Evolutionary conservation across 2,888 invertebrate species (phyloP).

Genomic region (Lepidocyrtoides sp.): DNA sequence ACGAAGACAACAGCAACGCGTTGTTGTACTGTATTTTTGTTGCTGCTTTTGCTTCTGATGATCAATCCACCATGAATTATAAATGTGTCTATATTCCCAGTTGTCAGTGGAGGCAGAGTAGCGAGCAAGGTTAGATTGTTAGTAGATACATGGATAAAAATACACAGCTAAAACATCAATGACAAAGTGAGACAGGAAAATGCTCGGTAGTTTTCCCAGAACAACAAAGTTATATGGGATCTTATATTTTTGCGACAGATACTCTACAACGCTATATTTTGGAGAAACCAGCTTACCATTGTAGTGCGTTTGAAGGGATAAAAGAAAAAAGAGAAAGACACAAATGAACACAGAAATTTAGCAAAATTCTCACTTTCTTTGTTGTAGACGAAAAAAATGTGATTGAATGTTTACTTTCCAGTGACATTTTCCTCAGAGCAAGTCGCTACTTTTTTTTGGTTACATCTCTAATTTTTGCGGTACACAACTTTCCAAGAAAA

Average conservation of each 20-base stretch:
- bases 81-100: slow-evolving; percentile 71
- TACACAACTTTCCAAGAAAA: no score
- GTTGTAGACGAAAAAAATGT: no score
- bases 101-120: slow-evolving; percentile 34
- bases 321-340: neutral
- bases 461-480: no score
- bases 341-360: slow-evolving; percentile 18
- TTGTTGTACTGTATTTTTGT: no score
- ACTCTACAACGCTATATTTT: neutral
- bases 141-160: no score
- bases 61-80: slow-evolving; percentile 73
- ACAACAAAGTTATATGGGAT: neutral
- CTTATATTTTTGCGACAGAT: neutral
- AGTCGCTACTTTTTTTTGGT: no score
- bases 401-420: no score
- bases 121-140: neutral
- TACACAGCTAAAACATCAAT: neutral
- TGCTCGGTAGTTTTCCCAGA: slow-evolving; percentile 42
- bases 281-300: neutral
- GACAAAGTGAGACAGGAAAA: neutral
- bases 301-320: neutral
- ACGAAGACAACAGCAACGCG: neutral
- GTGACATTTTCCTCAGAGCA: no score
- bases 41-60: neutral
- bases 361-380: neutral